A percentile compares a stretch with the other conserved stretches of the same genome.
Evolutionary conservation across 1,140 invertebrate species (phyloP).

Genomic region (Nasonia vitripennis): DNA sequence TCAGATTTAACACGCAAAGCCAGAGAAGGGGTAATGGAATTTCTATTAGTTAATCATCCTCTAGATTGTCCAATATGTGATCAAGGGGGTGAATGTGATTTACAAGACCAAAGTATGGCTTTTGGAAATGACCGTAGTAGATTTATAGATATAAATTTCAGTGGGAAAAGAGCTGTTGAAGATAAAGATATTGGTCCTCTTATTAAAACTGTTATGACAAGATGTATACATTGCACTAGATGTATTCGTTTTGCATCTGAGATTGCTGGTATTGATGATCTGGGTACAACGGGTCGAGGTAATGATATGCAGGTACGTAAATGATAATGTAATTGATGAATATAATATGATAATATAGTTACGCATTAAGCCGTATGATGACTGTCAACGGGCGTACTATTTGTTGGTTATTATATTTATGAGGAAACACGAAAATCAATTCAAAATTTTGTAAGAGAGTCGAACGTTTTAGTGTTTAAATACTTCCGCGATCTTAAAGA

Average conservation of each 20-base stretch:
- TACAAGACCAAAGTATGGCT: slow-evolving; percentile 99
- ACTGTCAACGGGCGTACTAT: too few species aligned
- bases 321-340: background rate
- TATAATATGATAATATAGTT: too few species aligned
- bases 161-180: slow-evolving; percentile 98
- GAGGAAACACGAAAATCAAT: too few species aligned
- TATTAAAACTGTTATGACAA: slow-evolving; percentile 99
- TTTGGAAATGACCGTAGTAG: slow-evolving; percentile 97
- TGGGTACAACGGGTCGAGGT: slow-evolving; percentile 97
- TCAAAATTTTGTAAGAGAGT: too few species aligned
- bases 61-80: slow-evolving; percentile 99
- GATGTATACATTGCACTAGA: slow-evolving; percentile 99
- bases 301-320: slow-evolving; percentile 90
- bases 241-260: slow-evolving; percentile 98
- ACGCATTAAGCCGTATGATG: too few species aligned
- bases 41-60: slow-evolving; percentile 98
- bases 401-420: too few species aligned
- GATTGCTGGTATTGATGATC: slow-evolving; percentile 97
- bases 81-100: slow-evolving; percentile 99
- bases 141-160: slow-evolving; percentile 94
- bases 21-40: slow-evolving; percentile 99
- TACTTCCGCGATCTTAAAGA: too few species aligned
- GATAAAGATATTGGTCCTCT: slow-evolving; percentile 99
- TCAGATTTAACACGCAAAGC: slow-evolving; percentile 96
- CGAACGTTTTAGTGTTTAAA: too few species aligned